Base-by-base conservation (phyloP, 1,140 invertebrate genomes). In the Drosophila trapezifrons region DNA sequence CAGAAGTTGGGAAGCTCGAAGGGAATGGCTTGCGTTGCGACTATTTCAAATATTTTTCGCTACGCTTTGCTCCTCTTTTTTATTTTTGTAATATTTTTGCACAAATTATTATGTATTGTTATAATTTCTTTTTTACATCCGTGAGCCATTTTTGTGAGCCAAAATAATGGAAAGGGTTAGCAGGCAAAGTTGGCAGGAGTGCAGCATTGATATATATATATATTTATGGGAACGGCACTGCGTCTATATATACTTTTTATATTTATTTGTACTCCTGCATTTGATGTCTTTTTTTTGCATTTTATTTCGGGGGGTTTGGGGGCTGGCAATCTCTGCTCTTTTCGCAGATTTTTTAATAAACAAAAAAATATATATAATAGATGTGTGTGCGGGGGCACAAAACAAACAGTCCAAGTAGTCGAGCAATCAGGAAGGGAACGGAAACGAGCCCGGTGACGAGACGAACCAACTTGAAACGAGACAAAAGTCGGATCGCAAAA, bases 51-150 rank as follows among this genome's bases (percentile, higher is more conserved):
- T 77, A 64, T 63, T 71, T 58, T 27, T 15, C 32, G 10, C 32
- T 3, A 29, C 27, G 55, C 59, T 25, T 7, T 18, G 6, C 18
- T 27, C 38, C 38, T 35, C 51, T 10, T n/a, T 18, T 75, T 60
- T 65, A 70, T 83, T 79, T 84, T 77, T 66, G 80, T 65, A 58
- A 79, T 76, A 72, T 85, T 85, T 84, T 76, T 78, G 54, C 83
- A 83, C 83, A 82, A 86, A 87, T 87, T 86, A 86, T 86, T 86
- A 76, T 79, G 82, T 87, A 86, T 86, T 86, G 83, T 86, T 87
- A 87, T 86, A 78, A 82, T 81, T 81, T 49, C 72, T 74, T 67
- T 43, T 63, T 76, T 20, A 40, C 35, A 58, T 55, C 42, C 56
- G 45, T 35, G 32, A 35, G 32, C 9, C 55, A 64, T 70, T 69